Evolutionary conservation across 2,888 invertebrate genomes (phyloP).

Genomic region (Meliscaeva auricollis): DNA sequence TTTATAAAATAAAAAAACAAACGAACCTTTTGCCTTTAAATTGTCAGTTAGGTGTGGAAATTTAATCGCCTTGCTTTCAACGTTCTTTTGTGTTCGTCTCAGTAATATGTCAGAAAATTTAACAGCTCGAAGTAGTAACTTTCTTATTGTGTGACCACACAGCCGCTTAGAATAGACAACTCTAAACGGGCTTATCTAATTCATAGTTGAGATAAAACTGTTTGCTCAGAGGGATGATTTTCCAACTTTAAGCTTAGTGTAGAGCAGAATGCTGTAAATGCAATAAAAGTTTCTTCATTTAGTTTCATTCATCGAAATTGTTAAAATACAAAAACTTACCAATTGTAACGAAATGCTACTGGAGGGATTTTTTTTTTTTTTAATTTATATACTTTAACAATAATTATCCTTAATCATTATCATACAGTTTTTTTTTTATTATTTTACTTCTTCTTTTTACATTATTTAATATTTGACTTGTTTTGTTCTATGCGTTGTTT

Average conservation of each 20-base stretch:
- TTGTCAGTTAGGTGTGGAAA: conserved; percentile 59
- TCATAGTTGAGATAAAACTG: conserved; percentile 59
- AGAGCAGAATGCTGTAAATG: conserved; percentile 66
- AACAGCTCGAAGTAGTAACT: conserved; percentile 18
- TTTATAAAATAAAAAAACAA: background rate
- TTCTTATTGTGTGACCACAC: conserved; percentile 32
- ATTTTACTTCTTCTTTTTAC: conserved; percentile 36
- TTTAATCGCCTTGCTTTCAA: conserved; percentile 10
- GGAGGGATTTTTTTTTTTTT: conserved; percentile 65
- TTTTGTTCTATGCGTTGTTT: conserved; percentile 40
- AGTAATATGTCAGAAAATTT: conserved; percentile 24
- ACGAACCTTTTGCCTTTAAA: conserved; percentile 69
- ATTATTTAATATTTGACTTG: conserved; percentile 62
- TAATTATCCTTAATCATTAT: conserved; percentile 58
- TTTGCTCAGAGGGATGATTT: conserved; percentile 33
- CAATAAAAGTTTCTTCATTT: background rate
- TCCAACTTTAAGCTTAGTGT: conserved; percentile 59
- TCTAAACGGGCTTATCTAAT: conserved; percentile 46
- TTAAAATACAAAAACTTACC: conserved; percentile 56
- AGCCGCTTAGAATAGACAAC: conserved; percentile 41
- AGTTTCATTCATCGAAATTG: background rate
- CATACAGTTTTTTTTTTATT: conserved; percentile 35
- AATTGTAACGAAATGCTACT: conserved; percentile 72
- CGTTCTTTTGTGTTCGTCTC: conserved; percentile 2
- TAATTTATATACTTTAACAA: conserved; percentile 19